These are phyloP conservation scores for Tortricodes alternella DNA, from an alignment of 2,888 invertebrate species.

Conservation along the genomic window DNA sequence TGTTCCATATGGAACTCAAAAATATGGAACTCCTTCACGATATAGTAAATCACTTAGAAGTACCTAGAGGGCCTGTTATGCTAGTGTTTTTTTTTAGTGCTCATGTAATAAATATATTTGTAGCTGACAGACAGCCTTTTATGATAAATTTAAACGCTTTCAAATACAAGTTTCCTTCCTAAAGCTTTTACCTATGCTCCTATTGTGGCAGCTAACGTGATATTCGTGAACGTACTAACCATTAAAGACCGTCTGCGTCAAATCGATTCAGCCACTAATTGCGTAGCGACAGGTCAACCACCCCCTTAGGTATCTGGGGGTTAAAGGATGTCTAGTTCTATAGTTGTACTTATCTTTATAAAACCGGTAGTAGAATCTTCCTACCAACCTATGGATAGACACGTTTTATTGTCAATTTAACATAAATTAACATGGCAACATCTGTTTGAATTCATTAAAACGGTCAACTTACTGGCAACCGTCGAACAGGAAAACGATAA, in stretches of 20 bases:
- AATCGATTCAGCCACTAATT: constrained; percentile 27
- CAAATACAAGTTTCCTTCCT: not conserved
- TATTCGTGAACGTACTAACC: not conserved
- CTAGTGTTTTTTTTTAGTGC: too few species aligned
- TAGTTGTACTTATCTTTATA: constrained; percentile 6
- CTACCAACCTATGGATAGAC: not conserved
- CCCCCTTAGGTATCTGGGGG: constrained; percentile 27
- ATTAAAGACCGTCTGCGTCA: constrained; percentile 7
- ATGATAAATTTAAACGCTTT: too few species aligned
- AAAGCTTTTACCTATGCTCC: not conserved
- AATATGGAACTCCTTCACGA: too few species aligned
- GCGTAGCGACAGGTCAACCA: constrained; percentile 18
- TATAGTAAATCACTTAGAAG: too few species aligned
- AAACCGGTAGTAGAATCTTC: constrained; percentile 15
- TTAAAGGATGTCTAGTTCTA: constrained; percentile 5
- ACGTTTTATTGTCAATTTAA: not conserved
- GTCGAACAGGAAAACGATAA: too few species aligned
- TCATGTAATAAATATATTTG: too few species aligned
- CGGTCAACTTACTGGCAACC: too few species aligned
- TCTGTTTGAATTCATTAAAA: too few species aligned
- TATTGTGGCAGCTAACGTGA: not conserved
- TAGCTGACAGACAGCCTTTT: too few species aligned
- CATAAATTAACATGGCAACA: constrained; percentile 2
- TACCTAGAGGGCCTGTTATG: too few species aligned
- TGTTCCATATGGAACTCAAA: too few species aligned